Evolutionary conservation across 2,888 invertebrate genomes (phyloP).

Genomic region (Eilema griseolum): DNA sequence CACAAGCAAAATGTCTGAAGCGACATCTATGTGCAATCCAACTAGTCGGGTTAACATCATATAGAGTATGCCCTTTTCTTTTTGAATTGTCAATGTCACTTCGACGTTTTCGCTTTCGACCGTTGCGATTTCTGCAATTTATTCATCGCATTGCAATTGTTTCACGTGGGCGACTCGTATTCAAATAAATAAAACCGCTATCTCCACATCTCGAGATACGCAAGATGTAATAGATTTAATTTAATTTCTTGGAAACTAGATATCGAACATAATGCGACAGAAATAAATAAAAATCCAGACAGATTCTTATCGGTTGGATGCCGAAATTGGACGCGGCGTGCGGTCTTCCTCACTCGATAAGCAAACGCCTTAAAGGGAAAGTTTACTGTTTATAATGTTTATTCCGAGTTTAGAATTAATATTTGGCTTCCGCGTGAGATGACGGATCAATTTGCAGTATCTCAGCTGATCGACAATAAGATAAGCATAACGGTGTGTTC

Average conservation of each 20-base stretch:
- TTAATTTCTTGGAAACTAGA: constrained; percentile 71
- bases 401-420: constrained; percentile 18
- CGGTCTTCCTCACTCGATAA: constrained; percentile 60
- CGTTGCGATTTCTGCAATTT: constrained; percentile 22
- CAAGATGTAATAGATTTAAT: constrained; percentile 68
- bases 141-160: constrained; percentile 24
- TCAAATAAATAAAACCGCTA: constrained; percentile 66
- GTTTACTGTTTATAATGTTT: constrained; percentile 25
- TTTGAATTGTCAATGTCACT: background rate
- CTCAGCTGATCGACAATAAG: background rate
- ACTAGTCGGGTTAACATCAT: background rate
- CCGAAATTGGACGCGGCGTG: constrained; percentile 63
- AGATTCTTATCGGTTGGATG: constrained; percentile 63
- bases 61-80: background rate
- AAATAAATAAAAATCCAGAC: constrained; percentile 76
- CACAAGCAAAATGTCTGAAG: no score
- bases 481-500: background rate
- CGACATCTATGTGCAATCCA: no score
- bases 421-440: constrained; percentile 9
- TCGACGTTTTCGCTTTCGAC: background rate
- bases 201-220: constrained; percentile 63
- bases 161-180: constrained; percentile 53
- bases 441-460: background rate
- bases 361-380: constrained; percentile 24
- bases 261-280: constrained; percentile 65